Conservation (phyloP, 2,888 invertebrate species). For the Sinodicranocentrus sp. region DNA sequence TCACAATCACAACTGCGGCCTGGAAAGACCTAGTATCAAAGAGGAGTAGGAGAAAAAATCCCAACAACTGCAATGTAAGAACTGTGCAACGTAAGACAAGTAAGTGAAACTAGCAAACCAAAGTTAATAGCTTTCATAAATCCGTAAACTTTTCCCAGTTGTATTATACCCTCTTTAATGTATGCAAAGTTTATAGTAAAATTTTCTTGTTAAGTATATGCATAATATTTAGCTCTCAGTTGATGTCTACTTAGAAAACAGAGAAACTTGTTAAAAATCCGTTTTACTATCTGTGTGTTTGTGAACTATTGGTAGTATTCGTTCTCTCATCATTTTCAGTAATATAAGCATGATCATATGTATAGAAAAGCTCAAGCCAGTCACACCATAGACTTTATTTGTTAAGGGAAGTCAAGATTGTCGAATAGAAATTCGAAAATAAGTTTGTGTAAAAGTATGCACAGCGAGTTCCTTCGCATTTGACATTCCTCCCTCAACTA, state of each 20-base stretch:
- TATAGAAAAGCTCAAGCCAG: no score
- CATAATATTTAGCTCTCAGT: slow-evolving; percentile 5
- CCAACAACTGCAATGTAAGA: slow-evolving; percentile 13
- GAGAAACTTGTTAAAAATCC: background rate
- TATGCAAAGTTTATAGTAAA: slow-evolving; percentile 49
- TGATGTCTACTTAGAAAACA: background rate
- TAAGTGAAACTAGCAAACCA: slow-evolving; percentile 63
- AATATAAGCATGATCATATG: background rate
- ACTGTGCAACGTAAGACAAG: slow-evolving; percentile 16
- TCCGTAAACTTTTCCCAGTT: slow-evolving; percentile 60
- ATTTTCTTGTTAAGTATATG: slow-evolving; percentile 2
- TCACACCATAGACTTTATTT: no score
- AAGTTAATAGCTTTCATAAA: slow-evolving; percentile 67
- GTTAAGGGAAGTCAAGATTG: no score
- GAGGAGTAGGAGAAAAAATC: background rate
- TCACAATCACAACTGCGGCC: slow-evolving; percentile 15
- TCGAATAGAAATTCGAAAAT: no score
- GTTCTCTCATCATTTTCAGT: background rate
- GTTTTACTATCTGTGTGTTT: background rate
- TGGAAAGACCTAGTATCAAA: slow-evolving; percentile 11
- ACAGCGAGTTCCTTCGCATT: background rate
- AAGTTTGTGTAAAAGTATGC: no score
- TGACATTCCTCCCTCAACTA: background rate
- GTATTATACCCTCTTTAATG: slow-evolving; percentile 27
- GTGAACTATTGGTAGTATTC: background rate